Evolutionary conservation across 2,797 vertebrate genomes (phyloP), one percentile per base, ranked within the genome.

Genomic region (Tamandua tetradactyla): DNA sequence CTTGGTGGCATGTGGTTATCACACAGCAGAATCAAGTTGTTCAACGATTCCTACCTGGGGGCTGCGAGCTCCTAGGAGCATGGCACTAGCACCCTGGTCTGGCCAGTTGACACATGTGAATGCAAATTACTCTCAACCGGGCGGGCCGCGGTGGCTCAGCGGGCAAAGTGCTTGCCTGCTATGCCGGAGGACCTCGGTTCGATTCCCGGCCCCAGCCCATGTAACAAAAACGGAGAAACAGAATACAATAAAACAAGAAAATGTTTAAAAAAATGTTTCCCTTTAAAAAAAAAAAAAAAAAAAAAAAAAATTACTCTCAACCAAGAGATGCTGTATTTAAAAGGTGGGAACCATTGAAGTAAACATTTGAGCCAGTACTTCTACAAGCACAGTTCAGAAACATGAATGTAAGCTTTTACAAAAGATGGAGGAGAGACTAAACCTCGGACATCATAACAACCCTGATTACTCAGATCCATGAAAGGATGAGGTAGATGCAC

Each of bases 261-360:
- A n/a, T n/a, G n/a, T n/a, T n/a, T n/a, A n/a, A n/a, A n/a, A n/a
- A n/a, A n/a, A n/a, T n/a, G n/a, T n/a, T n/a, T n/a, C n/a, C n/a
- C n/a, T n/a, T n/a, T n/a, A n/a, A n/a, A n/a, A n/a, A n/a, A n/a
- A n/a, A n/a, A n/a, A n/a, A n/a, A n/a, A n/a, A n/a, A n/a, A n/a
- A n/a, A n/a, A n/a, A n/a, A n/a, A n/a, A n/a, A 89, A 74, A 72
- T 79, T 74, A 78, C 66, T 79, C 89, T 95, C 40, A 92, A 47
- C 17, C 44, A 84, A 55, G 1, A 79, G 47, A 18, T 57, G n/a
- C 6, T 55, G 20, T 42, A 17, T 84, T 40, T 3, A 47, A 64
- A 85, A 83, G 40, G 35, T 42, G 15, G 66, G 47, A 89, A 76
- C 8, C 40, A 84, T 69, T 11, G 71, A 80, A 89, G 75, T 84